A percentile compares a stretch with the other conserved stretches of the same genome.
These are phyloP conservation scores for Dromas ardeola DNA, from an alignment of 2,113 vertebrate genomes.

Conservation along the genomic window DNA sequence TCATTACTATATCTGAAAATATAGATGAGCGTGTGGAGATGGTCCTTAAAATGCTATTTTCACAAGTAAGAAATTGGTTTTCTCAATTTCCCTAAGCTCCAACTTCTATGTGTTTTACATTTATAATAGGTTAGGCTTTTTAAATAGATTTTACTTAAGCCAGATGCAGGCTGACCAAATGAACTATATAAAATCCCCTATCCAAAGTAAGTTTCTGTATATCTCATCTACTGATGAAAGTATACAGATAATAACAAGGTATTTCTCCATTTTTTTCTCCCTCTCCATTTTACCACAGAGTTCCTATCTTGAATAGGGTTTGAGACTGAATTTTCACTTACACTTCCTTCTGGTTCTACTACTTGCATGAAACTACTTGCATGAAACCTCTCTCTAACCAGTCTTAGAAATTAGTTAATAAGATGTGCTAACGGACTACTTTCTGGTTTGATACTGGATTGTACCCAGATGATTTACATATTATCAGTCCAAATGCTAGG, in stretches of 20 bases:
- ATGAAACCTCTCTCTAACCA: not conserved
- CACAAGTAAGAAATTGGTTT: not conserved
- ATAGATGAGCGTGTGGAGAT: not conserved
- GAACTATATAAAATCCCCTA: not conserved
- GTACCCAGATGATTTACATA: not conserved
- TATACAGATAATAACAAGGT: not conserved
- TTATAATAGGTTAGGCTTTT: not conserved
- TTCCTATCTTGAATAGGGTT: not conserved
- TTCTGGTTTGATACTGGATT: not conserved
- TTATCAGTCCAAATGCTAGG: not conserved
- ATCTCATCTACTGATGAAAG: not conserved
- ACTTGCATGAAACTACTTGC: not conserved
- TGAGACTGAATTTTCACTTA: not conserved
- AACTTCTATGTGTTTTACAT: not conserved
- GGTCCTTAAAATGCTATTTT: constrained; percentile 9
- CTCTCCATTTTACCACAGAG: not conserved
- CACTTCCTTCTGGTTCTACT: not conserved
- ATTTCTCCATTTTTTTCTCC: not conserved
- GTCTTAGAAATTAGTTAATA: not conserved
- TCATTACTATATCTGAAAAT: not conserved
- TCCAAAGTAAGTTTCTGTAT: not conserved
- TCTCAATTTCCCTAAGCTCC: not conserved
- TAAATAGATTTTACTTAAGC: not conserved
- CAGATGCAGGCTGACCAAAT: not conserved
- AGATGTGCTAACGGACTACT: not conserved